Conservation (phyloP, 2,113 vertebrate genomes). For the Glareola pratincola region DNA sequence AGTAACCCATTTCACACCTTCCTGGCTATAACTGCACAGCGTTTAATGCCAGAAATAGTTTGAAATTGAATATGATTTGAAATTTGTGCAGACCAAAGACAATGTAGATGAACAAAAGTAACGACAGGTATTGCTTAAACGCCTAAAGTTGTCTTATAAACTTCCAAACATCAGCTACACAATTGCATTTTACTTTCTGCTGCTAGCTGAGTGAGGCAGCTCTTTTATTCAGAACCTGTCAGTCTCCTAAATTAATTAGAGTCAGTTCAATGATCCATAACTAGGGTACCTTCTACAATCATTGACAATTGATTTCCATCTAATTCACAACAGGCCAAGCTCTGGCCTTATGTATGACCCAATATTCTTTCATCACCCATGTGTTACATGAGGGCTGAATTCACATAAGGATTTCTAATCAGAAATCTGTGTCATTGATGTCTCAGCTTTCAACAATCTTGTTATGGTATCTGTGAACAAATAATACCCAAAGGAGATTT, state of each 20-base stretch:
- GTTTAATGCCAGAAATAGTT: background rate
- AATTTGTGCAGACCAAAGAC: background rate
- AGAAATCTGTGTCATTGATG: background rate
- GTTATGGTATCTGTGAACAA: background rate
- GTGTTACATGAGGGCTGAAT: background rate
- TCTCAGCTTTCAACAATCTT: background rate
- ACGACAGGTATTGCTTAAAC: background rate
- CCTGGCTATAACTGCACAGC: background rate
- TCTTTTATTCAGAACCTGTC: background rate
- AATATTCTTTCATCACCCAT: background rate
- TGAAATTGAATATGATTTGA: background rate
- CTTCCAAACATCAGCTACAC: background rate
- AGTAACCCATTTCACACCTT: background rate
- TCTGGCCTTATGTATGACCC: background rate
- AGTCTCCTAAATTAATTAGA: slow-evolving; percentile 37
- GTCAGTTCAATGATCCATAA: slow-evolving; percentile 18
- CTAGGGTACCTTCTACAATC: background rate
- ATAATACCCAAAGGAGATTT: background rate
- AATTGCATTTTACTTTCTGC: background rate
- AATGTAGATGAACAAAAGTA: background rate
- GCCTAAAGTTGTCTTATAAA: background rate
- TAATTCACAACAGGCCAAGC: background rate
- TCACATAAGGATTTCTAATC: background rate
- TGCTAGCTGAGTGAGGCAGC: background rate
- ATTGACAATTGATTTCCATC: background rate